Base-by-base conservation (phyloP, 2,113 vertebrate species). In the Oreochromis aureus region DNA sequence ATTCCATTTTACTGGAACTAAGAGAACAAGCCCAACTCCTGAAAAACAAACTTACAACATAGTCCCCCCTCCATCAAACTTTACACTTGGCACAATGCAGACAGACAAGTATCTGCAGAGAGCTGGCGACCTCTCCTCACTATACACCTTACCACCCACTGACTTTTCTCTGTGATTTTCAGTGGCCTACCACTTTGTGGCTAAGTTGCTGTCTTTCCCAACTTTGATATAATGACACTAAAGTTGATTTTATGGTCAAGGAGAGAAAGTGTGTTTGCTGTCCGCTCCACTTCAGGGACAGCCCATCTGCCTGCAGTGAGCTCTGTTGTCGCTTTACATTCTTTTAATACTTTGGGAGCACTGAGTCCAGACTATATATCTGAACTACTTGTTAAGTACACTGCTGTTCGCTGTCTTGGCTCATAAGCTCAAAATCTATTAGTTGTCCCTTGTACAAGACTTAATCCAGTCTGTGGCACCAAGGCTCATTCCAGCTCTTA, bases 371-470 rank as follows among this genome's bases (percentile, higher is more conserved):
- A 66, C 61, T 66, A n/a, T 18, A 66, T 3, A 1, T 12, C 61
- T 66, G 18, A 66, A 36, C 61, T 12, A 36, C 36, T 66, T 12
- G 18, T 66, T 12, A 36, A 36, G 32, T 12, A 36, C 61, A 66
- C 18, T n/a, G 61, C 61, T 66, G 61, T 66, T 7, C 10, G 2
- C 61, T 36, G 32, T 36, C 61, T 66, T 66, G 3, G 18, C 61
- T 12, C 61, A 66, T 36, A 66, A 66, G 32, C 61, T 66, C 2
- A 66, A 36, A 66, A 36, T 1, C 32, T 36, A 66, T 66, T 66
- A 0, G 61, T 36, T 3, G 61, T n/a, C 61, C 2, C 0, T 36
- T 5, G 32, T 66, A 36, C 32, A 66, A 7, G 61, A 66, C 32
- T 63, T 63, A 63, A 63, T 32, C 18, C 59, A 63, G 32, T 63